Percentiles rank a stretch among this genome's conserved stretches.
phyloP scores from a whole-genome alignment of 2,888 invertebrate genomes.

The Ypsolopha sequella region DNA sequence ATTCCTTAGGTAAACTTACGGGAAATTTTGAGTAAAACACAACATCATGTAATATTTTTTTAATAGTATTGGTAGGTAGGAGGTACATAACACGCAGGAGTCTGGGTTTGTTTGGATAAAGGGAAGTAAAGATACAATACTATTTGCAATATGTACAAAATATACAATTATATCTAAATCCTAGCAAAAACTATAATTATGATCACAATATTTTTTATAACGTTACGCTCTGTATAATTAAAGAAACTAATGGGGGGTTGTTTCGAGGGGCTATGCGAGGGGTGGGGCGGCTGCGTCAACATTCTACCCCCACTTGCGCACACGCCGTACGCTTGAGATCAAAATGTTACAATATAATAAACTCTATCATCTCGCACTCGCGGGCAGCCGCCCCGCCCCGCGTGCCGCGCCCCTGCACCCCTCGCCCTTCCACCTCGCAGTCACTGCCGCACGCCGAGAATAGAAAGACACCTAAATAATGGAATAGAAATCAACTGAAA shows the following conservation, averaged over 20 bases:
- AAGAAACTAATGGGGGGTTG: constrained; percentile 16
- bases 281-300: constrained; percentile 45
- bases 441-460: too few species aligned
- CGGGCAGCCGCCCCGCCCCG: constrained; percentile 33
- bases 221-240: constrained; percentile 50
- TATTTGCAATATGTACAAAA: constrained; percentile 72
- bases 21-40: constrained; percentile 21
- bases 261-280: constrained; percentile 24
- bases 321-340: constrained; percentile 67
- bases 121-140: constrained; percentile 71
- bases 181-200: constrained; percentile 66
- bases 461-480: constrained; percentile 1
- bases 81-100: constrained; percentile 72
- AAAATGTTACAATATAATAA: constrained; percentile 64
- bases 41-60: constrained; percentile 66
- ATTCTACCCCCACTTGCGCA: constrained; percentile 53
- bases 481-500: neutral
- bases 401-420: constrained; percentile 10
- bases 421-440: neutral
- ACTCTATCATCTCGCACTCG: constrained; percentile 61
- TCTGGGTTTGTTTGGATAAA: constrained; percentile 67
- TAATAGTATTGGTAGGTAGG: constrained; percentile 73
- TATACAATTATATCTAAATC: constrained; percentile 64
- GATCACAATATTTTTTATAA: constrained; percentile 69
- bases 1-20: too few species aligned